A percentile compares a stretch with the other conserved stretches of the same genome.
These are phyloP conservation scores for Hylomyscus alleni DNA, from an alignment of 2,797 vertebrate genomes.

Conservation along the genomic window DNA sequence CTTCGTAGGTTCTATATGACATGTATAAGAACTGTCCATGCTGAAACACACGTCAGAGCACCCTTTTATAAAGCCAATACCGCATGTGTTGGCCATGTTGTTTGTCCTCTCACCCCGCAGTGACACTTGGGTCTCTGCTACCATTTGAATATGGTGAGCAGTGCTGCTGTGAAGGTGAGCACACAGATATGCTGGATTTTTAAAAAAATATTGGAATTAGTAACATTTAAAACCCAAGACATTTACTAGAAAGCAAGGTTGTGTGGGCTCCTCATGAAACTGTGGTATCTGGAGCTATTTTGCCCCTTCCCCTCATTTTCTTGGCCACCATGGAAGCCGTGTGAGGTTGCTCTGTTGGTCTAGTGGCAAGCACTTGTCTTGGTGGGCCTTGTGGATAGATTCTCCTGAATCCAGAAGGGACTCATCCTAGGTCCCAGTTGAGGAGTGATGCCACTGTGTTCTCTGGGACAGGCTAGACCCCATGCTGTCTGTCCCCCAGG, in stretches of 20 bases:
- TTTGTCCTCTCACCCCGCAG: background rate
- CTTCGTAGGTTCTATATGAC: rapidly evolving
- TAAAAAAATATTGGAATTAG: background rate
- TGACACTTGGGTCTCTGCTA: background rate
- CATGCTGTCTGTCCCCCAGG: background rate
- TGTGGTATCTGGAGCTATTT: background rate
- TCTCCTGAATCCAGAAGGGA: rapidly evolving
- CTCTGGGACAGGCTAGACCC: background rate
- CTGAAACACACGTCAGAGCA: rapidly evolving
- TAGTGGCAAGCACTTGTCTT: background rate
- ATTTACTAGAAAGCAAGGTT: background rate
- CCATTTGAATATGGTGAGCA: no score
- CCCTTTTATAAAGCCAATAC: background rate
- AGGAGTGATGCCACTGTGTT: rapidly evolving
- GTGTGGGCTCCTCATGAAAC: background rate
- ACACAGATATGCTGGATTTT: rapidly evolving
- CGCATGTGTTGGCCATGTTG: rapidly evolving
- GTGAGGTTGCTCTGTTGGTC: background rate
- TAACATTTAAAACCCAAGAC: background rate
- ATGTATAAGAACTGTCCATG: background rate
- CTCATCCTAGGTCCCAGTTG: background rate
- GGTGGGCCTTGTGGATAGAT: rapidly evolving
- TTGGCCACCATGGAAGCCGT: background rate
- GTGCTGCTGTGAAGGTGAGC: background rate
- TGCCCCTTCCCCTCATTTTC: background rate